Conservation (phyloP, 2,888 invertebrate genomes). For the Herminia tarsipennalis region DNA sequence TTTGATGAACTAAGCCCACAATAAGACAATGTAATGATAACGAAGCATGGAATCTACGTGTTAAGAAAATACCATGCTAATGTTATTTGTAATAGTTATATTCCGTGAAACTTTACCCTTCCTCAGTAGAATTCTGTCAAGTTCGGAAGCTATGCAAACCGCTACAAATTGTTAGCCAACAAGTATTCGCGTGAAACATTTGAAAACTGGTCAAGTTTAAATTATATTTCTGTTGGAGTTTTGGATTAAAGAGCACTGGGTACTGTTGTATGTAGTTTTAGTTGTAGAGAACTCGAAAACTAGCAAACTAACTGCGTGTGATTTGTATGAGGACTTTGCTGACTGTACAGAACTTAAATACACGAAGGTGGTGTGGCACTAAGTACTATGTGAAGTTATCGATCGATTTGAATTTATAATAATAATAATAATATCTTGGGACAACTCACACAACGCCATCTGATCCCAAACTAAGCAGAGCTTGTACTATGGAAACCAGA, state of each 20-base stretch:
- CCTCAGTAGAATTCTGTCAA: background rate
- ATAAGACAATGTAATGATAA: no score
- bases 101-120: background rate
- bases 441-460: no score
- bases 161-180: slow-evolving; percentile 19
- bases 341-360: background rate
- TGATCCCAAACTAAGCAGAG: no score
- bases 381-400: no score
- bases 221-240: slow-evolving; percentile 37
- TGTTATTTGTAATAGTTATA: background rate
- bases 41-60: no score
- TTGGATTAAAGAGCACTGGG: slow-evolving; percentile 6
- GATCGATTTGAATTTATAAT: no score
- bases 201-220: slow-evolving; percentile 32
- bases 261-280: slow-evolving; percentile 7
- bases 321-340: background rate
- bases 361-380: no score
- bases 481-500: no score
- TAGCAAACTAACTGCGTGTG: slow-evolving; percentile 5
- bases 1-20: no score
- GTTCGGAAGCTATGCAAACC: slow-evolving; percentile 3
- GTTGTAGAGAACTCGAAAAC: slow-evolving; percentile 3
- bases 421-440: no score
- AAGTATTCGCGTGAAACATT: slow-evolving; percentile 22
- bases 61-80: no score